Evolutionary conservation across 2,888 invertebrate species (phyloP).

Genomic region (Drosophila longiperda): DNA sequence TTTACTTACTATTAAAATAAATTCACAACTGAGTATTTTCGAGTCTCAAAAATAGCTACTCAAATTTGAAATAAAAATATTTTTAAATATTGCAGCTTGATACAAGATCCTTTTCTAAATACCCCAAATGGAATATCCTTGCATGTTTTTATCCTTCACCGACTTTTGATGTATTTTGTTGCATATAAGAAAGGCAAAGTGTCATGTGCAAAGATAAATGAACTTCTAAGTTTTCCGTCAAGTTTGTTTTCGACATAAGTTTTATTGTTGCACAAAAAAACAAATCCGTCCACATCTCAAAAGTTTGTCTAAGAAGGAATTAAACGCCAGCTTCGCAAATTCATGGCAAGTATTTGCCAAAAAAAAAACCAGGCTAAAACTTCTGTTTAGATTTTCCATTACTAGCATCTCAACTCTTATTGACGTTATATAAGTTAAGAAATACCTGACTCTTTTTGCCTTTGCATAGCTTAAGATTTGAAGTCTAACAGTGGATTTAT

Average conservation of each 20-base stretch:
- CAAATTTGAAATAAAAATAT: not conserved
- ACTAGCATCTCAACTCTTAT: constrained; percentile 4
- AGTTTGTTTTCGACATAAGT: constrained; percentile 26
- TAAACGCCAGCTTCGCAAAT: constrained; percentile 24
- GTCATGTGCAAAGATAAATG: constrained; percentile 26
- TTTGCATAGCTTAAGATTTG: not conserved
- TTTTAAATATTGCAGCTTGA: not conserved
- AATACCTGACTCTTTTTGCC: constrained; percentile 5
- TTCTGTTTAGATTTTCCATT: constrained; percentile 24
- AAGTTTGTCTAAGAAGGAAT: constrained; percentile 31
- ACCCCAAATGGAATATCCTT: not conserved
- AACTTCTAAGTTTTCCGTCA: constrained; percentile 3
- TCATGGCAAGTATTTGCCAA: constrained; percentile 10
- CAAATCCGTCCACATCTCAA: constrained; percentile 25
- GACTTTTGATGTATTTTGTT: not conserved
- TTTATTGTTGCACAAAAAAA: constrained; percentile 5
- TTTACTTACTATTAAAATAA: not conserved
- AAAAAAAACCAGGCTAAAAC: constrained; percentile 22
- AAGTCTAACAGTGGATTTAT: constrained; percentile 1
- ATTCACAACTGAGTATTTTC: not conserved
- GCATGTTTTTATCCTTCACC: not conserved
- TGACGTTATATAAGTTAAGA: constrained; percentile 24
- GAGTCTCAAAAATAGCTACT: not conserved
- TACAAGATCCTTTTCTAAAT: not conserved
- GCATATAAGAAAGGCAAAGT: constrained; percentile 6